Percentiles rank a stretch among this genome's conserved stretches.
Conservation (phyloP, 2,888 invertebrate genomes). For the Smittia sp. region DNA sequence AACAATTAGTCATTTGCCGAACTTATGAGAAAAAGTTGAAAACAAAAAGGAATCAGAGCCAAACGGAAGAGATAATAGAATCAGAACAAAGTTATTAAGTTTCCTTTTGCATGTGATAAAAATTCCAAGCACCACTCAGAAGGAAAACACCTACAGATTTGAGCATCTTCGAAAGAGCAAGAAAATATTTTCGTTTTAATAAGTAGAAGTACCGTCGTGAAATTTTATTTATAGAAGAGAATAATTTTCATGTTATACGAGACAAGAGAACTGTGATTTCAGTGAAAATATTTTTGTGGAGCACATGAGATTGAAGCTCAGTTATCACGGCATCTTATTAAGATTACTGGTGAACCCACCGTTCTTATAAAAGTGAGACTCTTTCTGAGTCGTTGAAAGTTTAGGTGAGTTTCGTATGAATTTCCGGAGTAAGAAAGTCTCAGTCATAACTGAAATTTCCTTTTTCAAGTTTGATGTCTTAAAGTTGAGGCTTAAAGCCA, state of each 20-base stretch:
- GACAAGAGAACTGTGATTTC: background rate
- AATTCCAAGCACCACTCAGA: background rate
- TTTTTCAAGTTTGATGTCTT: too few species aligned
- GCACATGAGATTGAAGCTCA: background rate
- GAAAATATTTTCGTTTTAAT: background rate
- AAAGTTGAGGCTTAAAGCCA: too few species aligned
- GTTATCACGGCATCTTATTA: background rate
- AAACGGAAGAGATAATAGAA: background rate
- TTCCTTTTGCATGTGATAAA: conserved; percentile 33
- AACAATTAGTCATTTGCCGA: background rate
- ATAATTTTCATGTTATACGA: conserved; percentile 17
- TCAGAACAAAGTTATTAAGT: conserved; percentile 20
- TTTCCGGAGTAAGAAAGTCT: too few species aligned
- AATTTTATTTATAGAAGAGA: conserved; percentile 32
- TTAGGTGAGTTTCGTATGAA: background rate
- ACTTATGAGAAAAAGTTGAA: background rate
- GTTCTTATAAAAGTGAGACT: background rate
- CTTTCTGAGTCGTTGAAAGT: background rate
- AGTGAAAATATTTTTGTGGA: conserved; percentile 5
- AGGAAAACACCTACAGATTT: conserved; percentile 21
- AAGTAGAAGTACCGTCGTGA: conserved; percentile 28
- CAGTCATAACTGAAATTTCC: too few species aligned
- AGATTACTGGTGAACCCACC: background rate
- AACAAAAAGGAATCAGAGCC: background rate
- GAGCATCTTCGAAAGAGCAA: background rate